Percentiles rank a stretch among this genome's conserved stretches.
phyloP scores from a whole-genome alignment of 2,888 invertebrate species.

The Nemotelus nigrinus region DNA sequence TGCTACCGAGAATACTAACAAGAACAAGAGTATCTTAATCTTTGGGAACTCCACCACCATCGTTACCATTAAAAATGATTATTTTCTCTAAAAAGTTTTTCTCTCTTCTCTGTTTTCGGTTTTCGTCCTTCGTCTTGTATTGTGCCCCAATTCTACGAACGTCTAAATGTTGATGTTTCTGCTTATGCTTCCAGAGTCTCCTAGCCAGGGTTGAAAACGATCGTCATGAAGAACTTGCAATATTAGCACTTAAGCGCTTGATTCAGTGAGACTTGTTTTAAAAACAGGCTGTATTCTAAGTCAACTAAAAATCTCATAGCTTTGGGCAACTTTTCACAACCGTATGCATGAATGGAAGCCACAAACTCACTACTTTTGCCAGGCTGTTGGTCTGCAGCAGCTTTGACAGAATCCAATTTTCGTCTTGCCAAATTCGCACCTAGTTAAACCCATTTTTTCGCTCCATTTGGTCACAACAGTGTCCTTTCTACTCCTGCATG shows the following conservation, averaged over 20 bases:
- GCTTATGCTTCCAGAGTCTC: neutral
- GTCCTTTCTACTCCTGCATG: neutral
- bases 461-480: conserved; percentile 31
- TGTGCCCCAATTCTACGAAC: neutral
- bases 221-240: no score
- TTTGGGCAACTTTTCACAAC: no score
- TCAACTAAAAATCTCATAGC: no score
- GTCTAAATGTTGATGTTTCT: neutral
- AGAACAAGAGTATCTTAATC: conserved; percentile 41
- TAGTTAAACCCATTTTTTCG: conserved; percentile 32
- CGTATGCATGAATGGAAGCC: no score
- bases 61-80: conserved; percentile 39
- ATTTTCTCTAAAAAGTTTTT: conserved; percentile 36
- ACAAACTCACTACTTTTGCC: no score
- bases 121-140: neutral
- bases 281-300: no score
- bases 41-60: conserved; percentile 36
- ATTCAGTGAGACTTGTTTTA: no score
- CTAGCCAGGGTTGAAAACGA: neutral
- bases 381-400: neutral
- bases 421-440: conserved; percentile 36
- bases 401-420: conserved; percentile 36
- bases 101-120: conserved; percentile 17
- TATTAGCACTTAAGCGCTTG: no score
- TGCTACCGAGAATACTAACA: conserved; percentile 43